Percentiles rank a stretch among this genome's conserved stretches.
Evolutionary conservation across 2,888 invertebrate genomes (phyloP).

Genomic region (Tetropium fuscum): DNA sequence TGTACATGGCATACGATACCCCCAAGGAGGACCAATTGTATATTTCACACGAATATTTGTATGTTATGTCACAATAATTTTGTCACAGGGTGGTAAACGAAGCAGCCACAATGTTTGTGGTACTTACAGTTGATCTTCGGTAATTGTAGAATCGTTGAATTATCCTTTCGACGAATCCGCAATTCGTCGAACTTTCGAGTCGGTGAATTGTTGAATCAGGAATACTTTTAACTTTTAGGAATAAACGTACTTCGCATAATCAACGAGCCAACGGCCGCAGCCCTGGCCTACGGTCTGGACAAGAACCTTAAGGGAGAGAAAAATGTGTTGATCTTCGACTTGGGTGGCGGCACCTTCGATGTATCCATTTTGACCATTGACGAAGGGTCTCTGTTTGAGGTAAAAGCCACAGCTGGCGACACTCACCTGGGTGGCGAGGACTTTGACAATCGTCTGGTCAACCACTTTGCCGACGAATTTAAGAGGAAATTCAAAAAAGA

Average conservation of each 20-base stretch:
- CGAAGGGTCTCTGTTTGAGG: slow-evolving; percentile 85
- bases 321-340: slow-evolving; percentile 74
- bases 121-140: too few relatives aligned
- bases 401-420: slow-evolving; percentile 85
- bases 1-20: too few relatives aligned
- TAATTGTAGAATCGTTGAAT: too few relatives aligned
- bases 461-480: slow-evolving; percentile 71
- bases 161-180: too few relatives aligned
- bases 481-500: slow-evolving; percentile 68
- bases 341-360: slow-evolving; percentile 79
- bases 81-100: too few relatives aligned
- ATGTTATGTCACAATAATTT: too few relatives aligned
- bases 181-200: too few relatives aligned
- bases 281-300: slow-evolving; percentile 45
- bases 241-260: slow-evolving; percentile 86
- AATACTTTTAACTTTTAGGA: slow-evolving; percentile 64
- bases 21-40: too few relatives aligned
- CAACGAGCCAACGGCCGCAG: slow-evolving; percentile 73
- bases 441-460: slow-evolving; percentile 70
- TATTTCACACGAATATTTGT: too few relatives aligned
- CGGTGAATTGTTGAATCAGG: too few relatives aligned
- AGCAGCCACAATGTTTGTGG: too few relatives aligned
- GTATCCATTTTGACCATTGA: slow-evolving; percentile 87
- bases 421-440: slow-evolving; percentile 86
- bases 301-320: slow-evolving; percentile 43